Percentiles rank a stretch among this genome's conserved stretches.
These are phyloP conservation scores for Drosophila teissieri DNA, from an alignment of 1,140 invertebrate genomes.

Conservation along the genomic window DNA sequence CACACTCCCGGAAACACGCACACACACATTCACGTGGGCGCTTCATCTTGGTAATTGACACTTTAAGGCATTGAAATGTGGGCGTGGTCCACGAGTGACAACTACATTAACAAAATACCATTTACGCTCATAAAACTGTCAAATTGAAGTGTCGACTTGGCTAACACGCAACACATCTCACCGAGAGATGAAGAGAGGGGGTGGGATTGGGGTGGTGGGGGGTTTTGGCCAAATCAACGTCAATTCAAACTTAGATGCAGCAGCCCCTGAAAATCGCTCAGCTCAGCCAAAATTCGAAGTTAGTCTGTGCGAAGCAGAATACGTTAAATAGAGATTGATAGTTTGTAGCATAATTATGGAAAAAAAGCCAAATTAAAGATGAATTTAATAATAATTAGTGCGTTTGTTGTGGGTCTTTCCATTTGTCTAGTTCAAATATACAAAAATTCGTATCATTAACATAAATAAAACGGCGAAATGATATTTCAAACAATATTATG, in stretches of 20 bases:
- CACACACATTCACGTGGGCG: constrained; percentile 14
- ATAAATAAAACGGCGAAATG: neutral
- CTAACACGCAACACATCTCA: constrained; percentile 35
- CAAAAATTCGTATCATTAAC: neutral
- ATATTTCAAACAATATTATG: too few species aligned
- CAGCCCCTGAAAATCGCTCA: constrained; percentile 3
- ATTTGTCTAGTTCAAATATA: too few species aligned
- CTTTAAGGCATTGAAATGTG: constrained; percentile 70
- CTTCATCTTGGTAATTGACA: constrained; percentile 70
- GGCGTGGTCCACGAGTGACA: constrained; percentile 50
- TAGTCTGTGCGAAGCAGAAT: neutral
- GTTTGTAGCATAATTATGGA: neutral
- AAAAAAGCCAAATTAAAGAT: neutral
- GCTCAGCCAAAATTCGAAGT: neutral
- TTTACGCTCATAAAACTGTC: constrained; percentile 78
- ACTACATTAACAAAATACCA: constrained; percentile 69
- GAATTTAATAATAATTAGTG: neutral
- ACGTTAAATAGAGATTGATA: too few species aligned
- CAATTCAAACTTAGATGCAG: constrained; percentile 5
- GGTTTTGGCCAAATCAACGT: constrained; percentile 42
- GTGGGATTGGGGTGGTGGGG: neutral
- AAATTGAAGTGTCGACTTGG: constrained; percentile 69
- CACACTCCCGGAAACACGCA: constrained; percentile 24
- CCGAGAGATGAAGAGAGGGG: neutral
- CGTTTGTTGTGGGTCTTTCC: neutral